phyloP scores from a whole-genome alignment of 2,888 invertebrate genomes.

The Yponomeuta cagnagella region DNA sequence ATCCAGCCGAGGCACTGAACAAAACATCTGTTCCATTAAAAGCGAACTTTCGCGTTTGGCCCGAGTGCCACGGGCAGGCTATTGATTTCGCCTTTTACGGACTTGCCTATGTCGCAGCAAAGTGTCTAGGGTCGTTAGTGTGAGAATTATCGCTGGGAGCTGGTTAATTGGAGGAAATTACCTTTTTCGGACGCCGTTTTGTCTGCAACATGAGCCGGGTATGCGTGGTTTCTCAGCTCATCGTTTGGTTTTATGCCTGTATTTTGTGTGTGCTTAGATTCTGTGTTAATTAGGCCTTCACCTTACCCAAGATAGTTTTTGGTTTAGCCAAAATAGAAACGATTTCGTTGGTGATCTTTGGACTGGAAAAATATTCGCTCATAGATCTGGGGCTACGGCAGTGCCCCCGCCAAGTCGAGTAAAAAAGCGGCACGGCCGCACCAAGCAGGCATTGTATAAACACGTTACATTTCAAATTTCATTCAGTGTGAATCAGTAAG shows the following conservation, averaged over 20 bases:
- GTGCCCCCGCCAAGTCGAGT: too few species aligned
- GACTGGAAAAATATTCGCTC: too few species aligned
- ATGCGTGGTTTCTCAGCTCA: background rate
- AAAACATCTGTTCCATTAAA: slow-evolving; percentile 8
- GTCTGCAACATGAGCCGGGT: background rate
- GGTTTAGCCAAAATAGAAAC: background rate
- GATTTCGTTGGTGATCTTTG: too few species aligned
- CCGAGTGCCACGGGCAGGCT: slow-evolving; percentile 7
- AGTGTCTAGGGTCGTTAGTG: slow-evolving; percentile 8
- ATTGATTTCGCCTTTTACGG: slow-evolving; percentile 9
- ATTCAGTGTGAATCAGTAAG: too few species aligned
- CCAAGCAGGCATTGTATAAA: too few species aligned
- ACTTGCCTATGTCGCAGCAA: slow-evolving; percentile 6
- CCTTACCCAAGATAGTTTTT: background rate
- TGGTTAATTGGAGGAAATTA: slow-evolving; percentile 12
- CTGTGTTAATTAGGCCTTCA: background rate
- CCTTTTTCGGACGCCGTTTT: slow-evolving; percentile 7
- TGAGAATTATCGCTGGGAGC: slow-evolving; percentile 5
- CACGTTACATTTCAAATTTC: too few species aligned
- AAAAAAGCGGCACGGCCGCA: too few species aligned
- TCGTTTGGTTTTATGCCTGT: background rate
- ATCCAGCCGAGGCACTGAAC: background rate
- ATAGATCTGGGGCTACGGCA: too few species aligned
- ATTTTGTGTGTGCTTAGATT: background rate
- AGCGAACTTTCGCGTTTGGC: background rate